A percentile compares a stretch with the other conserved stretches of the same genome.
These are phyloP conservation scores for Perithous albicinctus DNA, from an alignment of 2,888 invertebrate species.

Conservation along the genomic window DNA sequence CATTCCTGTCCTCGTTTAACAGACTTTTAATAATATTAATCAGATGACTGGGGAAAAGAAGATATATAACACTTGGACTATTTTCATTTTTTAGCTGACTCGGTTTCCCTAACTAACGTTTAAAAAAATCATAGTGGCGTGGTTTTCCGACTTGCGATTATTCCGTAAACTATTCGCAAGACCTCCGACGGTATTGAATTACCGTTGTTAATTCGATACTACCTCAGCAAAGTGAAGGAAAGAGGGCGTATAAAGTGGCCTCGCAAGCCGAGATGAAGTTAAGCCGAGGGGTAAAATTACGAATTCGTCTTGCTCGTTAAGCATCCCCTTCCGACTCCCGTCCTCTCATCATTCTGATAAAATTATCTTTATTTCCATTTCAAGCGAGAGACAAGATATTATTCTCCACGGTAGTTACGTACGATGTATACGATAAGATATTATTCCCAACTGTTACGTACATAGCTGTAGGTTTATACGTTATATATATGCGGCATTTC, in stretches of 20 bases:
- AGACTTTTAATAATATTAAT: too few relatives aligned
- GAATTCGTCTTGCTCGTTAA: constrained; percentile 25
- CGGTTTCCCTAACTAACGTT: background rate
- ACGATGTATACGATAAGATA: too few relatives aligned
- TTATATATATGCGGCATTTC: background rate
- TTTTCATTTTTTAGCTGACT: too few relatives aligned
- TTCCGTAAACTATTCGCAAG: background rate
- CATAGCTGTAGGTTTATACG: background rate
- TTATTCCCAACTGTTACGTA: background rate
- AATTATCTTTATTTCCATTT: constrained; percentile 22
- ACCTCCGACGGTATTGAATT: constrained; percentile 11
- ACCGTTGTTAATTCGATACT: constrained; percentile 32
- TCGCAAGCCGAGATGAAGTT: background rate
- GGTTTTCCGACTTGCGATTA: background rate
- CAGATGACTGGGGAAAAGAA: too few relatives aligned
- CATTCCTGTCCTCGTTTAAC: too few relatives aligned
- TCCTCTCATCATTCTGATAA: background rate
- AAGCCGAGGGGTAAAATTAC: constrained; percentile 23
- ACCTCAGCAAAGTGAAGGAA: constrained; percentile 1
- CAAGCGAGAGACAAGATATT: background rate
- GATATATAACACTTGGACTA: too few relatives aligned
- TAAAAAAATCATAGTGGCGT: background rate
- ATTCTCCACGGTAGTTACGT: background rate
- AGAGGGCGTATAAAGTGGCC: constrained; percentile 1
- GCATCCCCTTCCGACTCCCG: background rate